These are phyloP conservation scores for Reticulitermes speratus DNA, from an alignment of 1,140 invertebrate species.

Conservation along the genomic window DNA sequence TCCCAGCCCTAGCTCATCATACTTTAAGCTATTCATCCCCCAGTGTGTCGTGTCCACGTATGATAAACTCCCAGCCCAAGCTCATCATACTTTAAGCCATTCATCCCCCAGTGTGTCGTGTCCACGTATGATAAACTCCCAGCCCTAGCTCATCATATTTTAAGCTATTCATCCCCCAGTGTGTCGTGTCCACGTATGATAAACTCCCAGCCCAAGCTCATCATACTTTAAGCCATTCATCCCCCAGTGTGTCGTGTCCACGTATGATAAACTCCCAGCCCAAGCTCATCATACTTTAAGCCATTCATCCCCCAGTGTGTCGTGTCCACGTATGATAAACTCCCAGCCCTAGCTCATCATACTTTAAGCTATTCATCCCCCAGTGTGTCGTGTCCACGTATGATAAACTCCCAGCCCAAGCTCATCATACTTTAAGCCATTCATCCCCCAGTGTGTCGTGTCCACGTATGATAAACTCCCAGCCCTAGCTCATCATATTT, in stretches of 20 bases:
- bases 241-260: too few relatives aligned
- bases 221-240: not conserved
- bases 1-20: not conserved
- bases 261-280: not conserved
- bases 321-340: not conserved
- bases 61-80: not conserved
- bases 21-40: not conserved
- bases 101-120: too few relatives aligned
- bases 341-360: not conserved
- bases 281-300: constrained; percentile 3
- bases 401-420: not conserved
- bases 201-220: not conserved
- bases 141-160: not conserved
- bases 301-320: not conserved
- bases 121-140: not conserved
- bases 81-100: constrained; percentile 7
- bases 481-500: not conserved
- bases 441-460: too few relatives aligned
- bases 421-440: constrained; percentile 7
- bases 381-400: too few relatives aligned
- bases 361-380: not conserved
- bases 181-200: too few relatives aligned
- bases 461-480: not conserved
- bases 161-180: not conserved
- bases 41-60: too few relatives aligned